These are phyloP conservation scores for Drosophila planitibia DNA, from an alignment of 2,888 invertebrate genomes.

Conservation along the genomic window DNA sequence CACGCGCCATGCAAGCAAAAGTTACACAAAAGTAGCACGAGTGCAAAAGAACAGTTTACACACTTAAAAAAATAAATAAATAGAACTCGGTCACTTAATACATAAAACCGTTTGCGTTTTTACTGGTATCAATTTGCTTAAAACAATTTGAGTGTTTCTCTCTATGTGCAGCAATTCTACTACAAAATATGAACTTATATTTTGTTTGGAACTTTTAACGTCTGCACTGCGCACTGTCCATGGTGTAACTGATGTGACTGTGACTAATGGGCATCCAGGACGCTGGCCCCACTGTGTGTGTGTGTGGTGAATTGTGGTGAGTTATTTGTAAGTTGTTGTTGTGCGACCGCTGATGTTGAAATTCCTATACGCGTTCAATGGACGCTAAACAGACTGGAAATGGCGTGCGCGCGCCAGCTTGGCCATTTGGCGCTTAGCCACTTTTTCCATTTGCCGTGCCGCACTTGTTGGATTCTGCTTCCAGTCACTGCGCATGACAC, in stretches of 20 bases:
- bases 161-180: conserved; percentile 37
- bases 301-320: conserved; percentile 31
- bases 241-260: conserved; percentile 59
- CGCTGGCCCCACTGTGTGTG: conserved; percentile 32
- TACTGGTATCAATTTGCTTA: conserved; percentile 8
- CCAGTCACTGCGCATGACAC: conserved; percentile 68
- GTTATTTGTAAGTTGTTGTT: not conserved
- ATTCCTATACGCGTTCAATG: conserved; percentile 42
- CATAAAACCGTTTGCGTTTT: not conserved
- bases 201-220: conserved; percentile 15
- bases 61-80: conserved; percentile 10
- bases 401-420: conserved; percentile 28
- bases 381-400: conserved; percentile 42
- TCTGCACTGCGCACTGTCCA: conserved; percentile 64
- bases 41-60: conserved; percentile 3
- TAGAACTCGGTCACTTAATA: not conserved
- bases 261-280: conserved; percentile 58
- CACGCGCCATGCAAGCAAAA: conserved; percentile 31
- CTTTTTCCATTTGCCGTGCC: conserved; percentile 51
- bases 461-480: conserved; percentile 82
- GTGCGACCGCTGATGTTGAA: conserved; percentile 44
- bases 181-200: conserved; percentile 8
- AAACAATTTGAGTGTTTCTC: conserved; percentile 2
- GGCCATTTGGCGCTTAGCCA: conserved; percentile 29
- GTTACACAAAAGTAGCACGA: conserved; percentile 7